phyloP scores from a whole-genome alignment of 1,140 invertebrate species.

The Asbolus verrucosus region DNA sequence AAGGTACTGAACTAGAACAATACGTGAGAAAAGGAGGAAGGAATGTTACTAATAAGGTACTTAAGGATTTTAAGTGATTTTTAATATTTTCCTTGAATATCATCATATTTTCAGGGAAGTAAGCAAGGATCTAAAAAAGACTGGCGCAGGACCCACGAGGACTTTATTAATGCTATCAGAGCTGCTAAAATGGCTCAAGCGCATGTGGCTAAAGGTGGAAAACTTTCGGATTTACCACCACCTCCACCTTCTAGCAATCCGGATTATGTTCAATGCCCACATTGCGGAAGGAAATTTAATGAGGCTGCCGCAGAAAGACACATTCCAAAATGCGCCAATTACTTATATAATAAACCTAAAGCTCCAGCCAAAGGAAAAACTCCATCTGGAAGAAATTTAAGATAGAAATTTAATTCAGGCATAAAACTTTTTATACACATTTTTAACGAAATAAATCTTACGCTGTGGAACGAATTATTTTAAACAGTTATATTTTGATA shows the following conservation, averaged over 20 bases:
- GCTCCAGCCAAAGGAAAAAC: conserved; percentile 26
- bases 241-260: conserved; percentile 88
- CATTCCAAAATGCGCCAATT: conserved; percentile 91
- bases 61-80: too few species aligned
- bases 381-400: not conserved
- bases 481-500: too few species aligned
- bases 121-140: conserved; percentile 70
- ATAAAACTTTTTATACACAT: too few species aligned
- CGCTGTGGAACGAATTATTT: too few species aligned
- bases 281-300: conserved; percentile 91
- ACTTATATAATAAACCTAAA: conserved; percentile 85
- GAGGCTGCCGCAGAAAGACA: conserved; percentile 88
- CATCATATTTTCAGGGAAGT: conserved; percentile 8
- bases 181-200: conserved; percentile 90
- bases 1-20: conserved; percentile 89
- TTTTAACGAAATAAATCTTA: too few species aligned
- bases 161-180: conserved; percentile 90
- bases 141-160: conserved; percentile 94
- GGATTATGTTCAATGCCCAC: conserved; percentile 92
- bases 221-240: conserved; percentile 88
- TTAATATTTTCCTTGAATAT: too few species aligned
- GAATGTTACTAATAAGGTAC: conserved; percentile 55
- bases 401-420: too few species aligned
- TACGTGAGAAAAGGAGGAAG: conserved; percentile 67
- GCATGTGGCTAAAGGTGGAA: conserved; percentile 87